Evolutionary conservation across 2,113 vertebrate species (phyloP), one percentile per base, ranked within the genome.

Genomic region (Lathamus discolor): DNA sequence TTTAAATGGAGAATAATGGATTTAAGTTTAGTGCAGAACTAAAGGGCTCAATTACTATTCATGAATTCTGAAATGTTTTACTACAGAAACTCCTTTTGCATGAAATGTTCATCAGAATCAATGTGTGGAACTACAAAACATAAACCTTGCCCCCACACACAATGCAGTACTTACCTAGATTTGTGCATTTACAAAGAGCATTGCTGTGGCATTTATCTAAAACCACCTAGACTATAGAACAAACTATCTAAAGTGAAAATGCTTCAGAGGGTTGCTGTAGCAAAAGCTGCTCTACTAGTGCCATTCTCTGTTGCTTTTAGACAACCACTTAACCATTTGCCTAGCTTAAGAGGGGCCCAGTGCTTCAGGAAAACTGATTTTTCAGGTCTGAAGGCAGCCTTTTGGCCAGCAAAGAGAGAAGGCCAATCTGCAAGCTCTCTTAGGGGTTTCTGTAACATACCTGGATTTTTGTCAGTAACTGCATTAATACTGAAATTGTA

Each of bases 1-100:
- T 97, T 97, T 98, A 98, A 98, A 98, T 98, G 95, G 97, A 98
- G 97, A 98, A 98, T 97, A 98, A 98, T 97, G 94, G 96, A 97
- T 98, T 98, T 98, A 98, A 98, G 98, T 98, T 98, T 96, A 97
- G 90, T 95, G 97, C 92, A 97, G 96, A 98, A 98, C 96, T 96
- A 97, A 98, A 97, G 93, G 95, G 94, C 93, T 98, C 97, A 96
- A 98, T 98, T 97, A 97, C 97, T 98, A 98, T 98, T 98, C 97
- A 98, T 98, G 95, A 98, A 97, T 97, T 98, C 97, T 96, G 93
- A 98, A 98, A 97, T 95, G 90, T 98, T 98, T 96, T 97, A 95
- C 95, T 96, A 97, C 88, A 92, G 96, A 97, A 98, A 97, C 96
- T 97, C 94, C 84, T 97, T 98, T 97, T 97, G 97, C 98, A 98